Base-by-base conservation (phyloP, 2,797 vertebrate species). In the Leptoclinus maculatus region DNA sequence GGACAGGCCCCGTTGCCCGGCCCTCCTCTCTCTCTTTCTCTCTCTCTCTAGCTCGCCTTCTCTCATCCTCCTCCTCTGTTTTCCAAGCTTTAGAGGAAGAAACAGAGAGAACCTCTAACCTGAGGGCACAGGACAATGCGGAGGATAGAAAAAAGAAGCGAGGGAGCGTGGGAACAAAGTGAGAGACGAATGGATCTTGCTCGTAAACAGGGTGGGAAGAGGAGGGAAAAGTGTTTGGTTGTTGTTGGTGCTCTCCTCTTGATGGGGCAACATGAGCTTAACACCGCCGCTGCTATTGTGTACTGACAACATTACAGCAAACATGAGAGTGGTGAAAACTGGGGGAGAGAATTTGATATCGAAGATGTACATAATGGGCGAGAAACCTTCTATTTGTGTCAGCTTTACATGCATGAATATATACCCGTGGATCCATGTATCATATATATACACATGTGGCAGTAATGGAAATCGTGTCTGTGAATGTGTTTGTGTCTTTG, bases 41-140 rank as follows among this genome's bases (percentile, higher is more conserved):
- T 47, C 60, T 92, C 89, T 63, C 57, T 64, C 75, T 54, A 36
- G 49, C 66, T 72, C 27, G 43, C 67, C 72, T 93, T 90, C 91
- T 95, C 85, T 77, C 47, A 45, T 72, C 43, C 80, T 79, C 66
- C 85, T 82, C 79, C 83, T 85, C 92, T 89, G 74, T 86, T 92
- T 92, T 90, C 86, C 94, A 85, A 71, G 79, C 88, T 88, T 87
- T 80, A 80, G 87, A 83, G 93, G 92, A 94, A 94, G 92, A 91
- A 94, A 95, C 84, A 88, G 83, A 82, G 91, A 93, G 92, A 94
- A 91, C 93, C 94, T 94, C 95, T 95, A 96, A 96, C 95, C 94
- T 84, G 92, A 94, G 94, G 95, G 94, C 94, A 86, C 80, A 76
- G 93, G 93, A 93, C 90, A 93, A 92, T 91, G 81, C 84, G 80